These are phyloP conservation scores for Gracilinanus agilis DNA, from an alignment of 2,113 vertebrate species.

Conservation along the genomic window DNA sequence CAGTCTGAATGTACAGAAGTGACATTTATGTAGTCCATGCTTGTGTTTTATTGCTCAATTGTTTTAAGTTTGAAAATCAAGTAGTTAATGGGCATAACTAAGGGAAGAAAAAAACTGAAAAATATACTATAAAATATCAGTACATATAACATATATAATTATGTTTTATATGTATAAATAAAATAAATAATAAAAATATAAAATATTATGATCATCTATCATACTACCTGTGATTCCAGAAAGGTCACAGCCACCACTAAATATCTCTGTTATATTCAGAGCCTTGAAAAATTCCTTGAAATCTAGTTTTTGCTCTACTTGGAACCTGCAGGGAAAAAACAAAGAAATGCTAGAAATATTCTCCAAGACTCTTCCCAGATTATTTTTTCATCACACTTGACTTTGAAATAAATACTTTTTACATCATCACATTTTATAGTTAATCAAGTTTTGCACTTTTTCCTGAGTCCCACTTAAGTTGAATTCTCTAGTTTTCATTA, in stretches of 20 bases:
- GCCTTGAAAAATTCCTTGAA: constrained; percentile 78
- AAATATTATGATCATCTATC: constrained; percentile 55
- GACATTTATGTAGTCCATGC: not conserved
- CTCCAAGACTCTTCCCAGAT: constrained; percentile 3
- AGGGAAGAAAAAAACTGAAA: constrained; percentile 7
- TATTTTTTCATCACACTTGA: not conserved
- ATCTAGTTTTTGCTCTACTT: constrained; percentile 80
- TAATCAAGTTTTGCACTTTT: constrained; percentile 33
- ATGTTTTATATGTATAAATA: no score
- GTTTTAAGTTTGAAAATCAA: constrained; percentile 16
- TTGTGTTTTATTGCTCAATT: not conserved
- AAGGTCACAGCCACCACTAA: constrained; percentile 80
- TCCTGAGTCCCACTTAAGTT: not conserved
- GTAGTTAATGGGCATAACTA: constrained; percentile 41
- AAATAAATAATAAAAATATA: no score
- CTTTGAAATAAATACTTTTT: constrained; percentile 47
- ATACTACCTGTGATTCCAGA: constrained; percentile 83
- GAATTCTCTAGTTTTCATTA: not conserved
- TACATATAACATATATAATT: no score
- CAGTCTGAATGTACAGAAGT: not conserved
- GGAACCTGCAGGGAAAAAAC: constrained; percentile 77
- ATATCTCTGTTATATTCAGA: constrained; percentile 83
- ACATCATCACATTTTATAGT: constrained; percentile 18
- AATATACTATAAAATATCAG: constrained; percentile 56
- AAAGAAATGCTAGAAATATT: constrained; percentile 28